Conservation (phyloP, 1,140 invertebrate species). For the Neodiprion lecontei region DNA sequence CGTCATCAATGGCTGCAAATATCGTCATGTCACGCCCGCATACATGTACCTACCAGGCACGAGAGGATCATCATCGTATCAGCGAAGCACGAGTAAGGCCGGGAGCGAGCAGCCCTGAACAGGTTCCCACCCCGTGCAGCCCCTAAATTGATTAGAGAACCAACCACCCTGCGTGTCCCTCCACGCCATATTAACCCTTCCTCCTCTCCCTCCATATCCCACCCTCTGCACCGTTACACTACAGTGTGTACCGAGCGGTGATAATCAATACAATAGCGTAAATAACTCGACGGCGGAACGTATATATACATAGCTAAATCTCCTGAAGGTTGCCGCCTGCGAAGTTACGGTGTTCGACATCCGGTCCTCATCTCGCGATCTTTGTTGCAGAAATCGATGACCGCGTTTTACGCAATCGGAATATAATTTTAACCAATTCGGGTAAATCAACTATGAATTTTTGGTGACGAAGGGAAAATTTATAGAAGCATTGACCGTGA, state of each 20-base stretch:
- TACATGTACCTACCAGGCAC: not conserved
- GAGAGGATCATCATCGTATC: too few relatives aligned
- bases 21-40: not conserved
- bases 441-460: too few relatives aligned
- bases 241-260: not conserved
- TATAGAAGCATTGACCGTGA: too few relatives aligned
- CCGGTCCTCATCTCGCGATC: too few relatives aligned
- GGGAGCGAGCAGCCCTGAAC: too few relatives aligned
- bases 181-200: not conserved
- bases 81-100: too few relatives aligned
- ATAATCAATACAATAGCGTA: not conserved
- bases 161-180: not conserved
- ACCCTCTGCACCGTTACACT: not conserved
- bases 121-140: too few relatives aligned
- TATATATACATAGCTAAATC: not conserved
- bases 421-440: too few relatives aligned
- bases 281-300: not conserved
- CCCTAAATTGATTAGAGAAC: conserved; percentile 2
- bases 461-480: too few relatives aligned
- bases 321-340: not conserved
- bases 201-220: not conserved
- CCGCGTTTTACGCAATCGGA: too few relatives aligned
- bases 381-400: too few relatives aligned
- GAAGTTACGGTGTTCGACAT: too few relatives aligned
- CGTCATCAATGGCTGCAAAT: not conserved